Evolutionary conservation across 1,140 invertebrate species (phyloP).

Genomic region (Gonatopus flavifemur): DNA sequence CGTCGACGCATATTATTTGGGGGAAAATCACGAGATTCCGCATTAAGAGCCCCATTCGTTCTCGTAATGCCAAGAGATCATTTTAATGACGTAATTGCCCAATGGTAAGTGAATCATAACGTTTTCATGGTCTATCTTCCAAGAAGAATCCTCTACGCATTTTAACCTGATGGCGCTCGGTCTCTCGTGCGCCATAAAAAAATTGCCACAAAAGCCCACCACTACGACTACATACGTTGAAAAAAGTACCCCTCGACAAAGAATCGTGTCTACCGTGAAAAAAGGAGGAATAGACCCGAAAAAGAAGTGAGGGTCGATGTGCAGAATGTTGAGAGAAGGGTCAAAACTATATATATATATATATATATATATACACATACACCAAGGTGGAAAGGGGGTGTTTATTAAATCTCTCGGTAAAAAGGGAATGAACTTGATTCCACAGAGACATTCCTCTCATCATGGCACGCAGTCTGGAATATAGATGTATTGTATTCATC

Average conservation of each 20-base stretch:
- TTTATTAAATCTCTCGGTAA: constrained; percentile 37
- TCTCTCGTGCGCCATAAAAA: constrained; percentile 14
- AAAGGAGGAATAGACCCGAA: too few relatives aligned
- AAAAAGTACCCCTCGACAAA: constrained; percentile 13
- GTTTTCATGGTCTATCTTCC: constrained; percentile 27
- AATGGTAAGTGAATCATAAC: constrained; percentile 20
- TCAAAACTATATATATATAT: too few relatives aligned
- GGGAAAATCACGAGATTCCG: too few relatives aligned
- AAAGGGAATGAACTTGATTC: constrained; percentile 33
- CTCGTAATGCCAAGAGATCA: constrained; percentile 6
- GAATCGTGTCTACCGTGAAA: constrained; percentile 12
- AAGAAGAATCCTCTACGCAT: constrained; percentile 10
- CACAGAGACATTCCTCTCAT: constrained; percentile 16
- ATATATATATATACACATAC: too few relatives aligned
- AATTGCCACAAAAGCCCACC: constrained; percentile 16
- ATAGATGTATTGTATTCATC: too few relatives aligned
- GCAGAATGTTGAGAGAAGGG: too few relatives aligned
- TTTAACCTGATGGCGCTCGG: background rate
- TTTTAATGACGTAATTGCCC: constrained; percentile 26
- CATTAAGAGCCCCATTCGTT: background rate
- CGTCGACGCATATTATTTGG: constrained; percentile 18
- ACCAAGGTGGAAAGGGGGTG: constrained; percentile 16
- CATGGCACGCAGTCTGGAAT: too few relatives aligned
- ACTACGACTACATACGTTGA: background rate
- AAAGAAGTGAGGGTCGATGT: too few relatives aligned